Evolutionary conservation across 1,140 invertebrate species (phyloP).

Genomic region (Zaprionus gabonicus): DNA sequence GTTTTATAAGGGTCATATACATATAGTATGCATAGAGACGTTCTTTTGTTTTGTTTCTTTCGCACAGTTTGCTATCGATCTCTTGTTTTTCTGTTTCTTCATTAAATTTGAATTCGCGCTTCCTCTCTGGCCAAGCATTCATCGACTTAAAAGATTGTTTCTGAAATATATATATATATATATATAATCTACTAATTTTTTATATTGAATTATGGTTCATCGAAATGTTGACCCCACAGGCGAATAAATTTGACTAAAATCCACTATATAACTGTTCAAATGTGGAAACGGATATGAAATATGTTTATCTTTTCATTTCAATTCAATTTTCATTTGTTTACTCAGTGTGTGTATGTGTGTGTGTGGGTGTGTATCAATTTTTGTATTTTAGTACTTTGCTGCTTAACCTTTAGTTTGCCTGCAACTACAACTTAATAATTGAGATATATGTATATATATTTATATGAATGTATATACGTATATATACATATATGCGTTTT

Average conservation of each 20-base stretch:
- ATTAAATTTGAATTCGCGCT: constrained; percentile 33
- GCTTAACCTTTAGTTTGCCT: constrained; percentile 54
- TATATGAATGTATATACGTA: constrained; percentile 24
- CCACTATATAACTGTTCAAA: constrained; percentile 57
- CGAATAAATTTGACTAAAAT: constrained; percentile 81
- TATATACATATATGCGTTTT: constrained; percentile 37
- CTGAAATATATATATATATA: constrained; percentile 40
- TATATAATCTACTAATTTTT: constrained; percentile 55
- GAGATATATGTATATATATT: constrained; percentile 29
- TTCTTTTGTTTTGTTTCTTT: constrained; percentile 28
- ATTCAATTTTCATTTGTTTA: constrained; percentile 3
- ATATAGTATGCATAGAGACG: constrained; percentile 29
- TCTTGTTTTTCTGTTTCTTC: not conserved
- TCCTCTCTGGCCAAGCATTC: constrained; percentile 30
- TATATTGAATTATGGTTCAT: constrained; percentile 62
- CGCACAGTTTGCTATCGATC: not conserved
- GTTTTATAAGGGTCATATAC: constrained; percentile 55
- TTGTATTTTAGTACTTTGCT: constrained; percentile 61
- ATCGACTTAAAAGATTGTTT: constrained; percentile 64
- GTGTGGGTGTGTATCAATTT: constrained; percentile 36
- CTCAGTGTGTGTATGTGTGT: constrained; percentile 25
- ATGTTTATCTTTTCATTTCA: constrained; percentile 28
- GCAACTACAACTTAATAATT: constrained; percentile 68
- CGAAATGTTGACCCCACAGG: constrained; percentile 45
- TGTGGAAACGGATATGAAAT: constrained; percentile 78